Evolutionary conservation across 2,113 vertebrate genomes (phyloP).

Genomic region (Sarotherodon lohbergeri): DNA sequence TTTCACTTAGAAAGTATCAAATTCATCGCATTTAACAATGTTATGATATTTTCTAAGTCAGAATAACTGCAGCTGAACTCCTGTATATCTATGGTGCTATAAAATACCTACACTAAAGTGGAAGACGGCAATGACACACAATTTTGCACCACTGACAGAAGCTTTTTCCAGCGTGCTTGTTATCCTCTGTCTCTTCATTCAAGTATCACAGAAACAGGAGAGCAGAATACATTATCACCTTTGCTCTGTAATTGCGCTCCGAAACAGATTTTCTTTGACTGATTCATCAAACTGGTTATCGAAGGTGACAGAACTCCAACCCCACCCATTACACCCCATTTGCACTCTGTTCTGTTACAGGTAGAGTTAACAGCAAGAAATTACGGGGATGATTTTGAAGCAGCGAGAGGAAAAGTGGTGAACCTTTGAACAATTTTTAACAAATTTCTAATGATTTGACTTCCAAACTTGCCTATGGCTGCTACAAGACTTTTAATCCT

Average conservation of each 20-base stretch:
- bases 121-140: not conserved
- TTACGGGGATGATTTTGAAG: not conserved
- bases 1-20: not conserved
- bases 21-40: not conserved
- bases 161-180: not conserved
- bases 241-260: not conserved
- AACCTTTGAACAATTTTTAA: not conserved
- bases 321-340: not conserved
- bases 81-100: not conserved
- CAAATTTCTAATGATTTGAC: slow-evolving; percentile 28
- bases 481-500: slow-evolving; percentile 24
- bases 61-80: not conserved
- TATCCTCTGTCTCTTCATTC: not conserved
- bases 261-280: not conserved
- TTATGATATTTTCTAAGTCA: not conserved
- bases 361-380: not conserved
- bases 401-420: not conserved
- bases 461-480: slow-evolving; percentile 29
- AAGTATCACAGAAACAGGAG: not conserved
- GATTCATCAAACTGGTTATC: not conserved
- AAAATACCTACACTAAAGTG: not conserved
- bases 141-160: not conserved
- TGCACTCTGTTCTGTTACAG: not conserved
- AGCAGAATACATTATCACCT: not conserved
- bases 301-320: not conserved